phyloP scores from a whole-genome alignment of 1,140 invertebrate genomes.

The Anagrus nilaparvatae region DNA sequence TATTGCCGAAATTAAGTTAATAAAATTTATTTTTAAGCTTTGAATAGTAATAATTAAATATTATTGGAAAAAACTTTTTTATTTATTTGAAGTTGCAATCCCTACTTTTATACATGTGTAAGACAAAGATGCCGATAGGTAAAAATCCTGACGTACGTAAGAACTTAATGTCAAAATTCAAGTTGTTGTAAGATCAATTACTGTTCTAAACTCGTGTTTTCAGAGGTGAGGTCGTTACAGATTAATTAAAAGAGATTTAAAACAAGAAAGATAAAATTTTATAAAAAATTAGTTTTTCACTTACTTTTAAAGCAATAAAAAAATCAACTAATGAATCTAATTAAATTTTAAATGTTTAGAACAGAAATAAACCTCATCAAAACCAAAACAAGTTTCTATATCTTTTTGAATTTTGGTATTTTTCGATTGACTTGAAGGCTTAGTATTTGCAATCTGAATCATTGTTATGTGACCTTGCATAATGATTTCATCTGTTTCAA shows the following conservation, averaged over 20 bases:
- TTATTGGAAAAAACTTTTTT: too few relatives aligned
- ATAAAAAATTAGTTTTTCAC: neutral
- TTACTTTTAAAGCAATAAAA: neutral
- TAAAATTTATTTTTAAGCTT: too few relatives aligned
- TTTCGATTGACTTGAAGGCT: conserved; percentile 26
- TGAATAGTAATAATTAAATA: too few relatives aligned
- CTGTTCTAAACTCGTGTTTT: conserved; percentile 22
- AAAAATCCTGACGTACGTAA: too few relatives aligned
- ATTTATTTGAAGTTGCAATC: too few relatives aligned
- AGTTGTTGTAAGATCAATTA: too few relatives aligned
- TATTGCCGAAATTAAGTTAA: too few relatives aligned
- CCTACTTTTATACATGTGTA: too few relatives aligned
- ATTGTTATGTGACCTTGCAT: too few relatives aligned
- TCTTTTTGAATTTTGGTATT: conserved; percentile 50
- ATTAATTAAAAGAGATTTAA: conserved; percentile 3
- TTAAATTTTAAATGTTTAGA: neutral
- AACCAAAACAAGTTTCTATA: conserved; percentile 76
- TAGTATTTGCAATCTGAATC: conserved; percentile 25
- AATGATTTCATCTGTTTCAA: conserved; percentile 30
- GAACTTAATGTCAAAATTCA: too few relatives aligned
- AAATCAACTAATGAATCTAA: neutral
- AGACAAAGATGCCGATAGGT: too few relatives aligned
- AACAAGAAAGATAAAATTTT: neutral
- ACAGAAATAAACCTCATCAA: conserved; percentile 55
- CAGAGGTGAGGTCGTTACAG: conserved; percentile 17